These are phyloP conservation scores for Synaphobranchus kaupii DNA, from an alignment of 2,797 vertebrate genomes.

Conservation along the genomic window DNA sequence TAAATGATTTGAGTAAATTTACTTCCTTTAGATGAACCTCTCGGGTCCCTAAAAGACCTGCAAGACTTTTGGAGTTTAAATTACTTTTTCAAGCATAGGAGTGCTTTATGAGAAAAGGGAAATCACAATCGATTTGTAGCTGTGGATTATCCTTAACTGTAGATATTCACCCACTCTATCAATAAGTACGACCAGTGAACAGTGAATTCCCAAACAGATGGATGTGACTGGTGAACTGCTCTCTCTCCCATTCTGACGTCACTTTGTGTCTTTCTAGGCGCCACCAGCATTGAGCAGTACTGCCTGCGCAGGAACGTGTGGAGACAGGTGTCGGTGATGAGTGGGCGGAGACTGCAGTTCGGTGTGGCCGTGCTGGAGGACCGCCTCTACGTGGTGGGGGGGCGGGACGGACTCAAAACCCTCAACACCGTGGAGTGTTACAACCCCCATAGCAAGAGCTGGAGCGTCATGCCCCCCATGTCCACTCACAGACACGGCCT, in stretches of 20 bases:
- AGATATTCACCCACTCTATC: background rate
- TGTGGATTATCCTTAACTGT: background rate
- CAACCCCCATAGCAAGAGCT: slow-evolving; percentile 92
- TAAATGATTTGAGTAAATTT: background rate
- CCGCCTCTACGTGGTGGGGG: slow-evolving; percentile 94
- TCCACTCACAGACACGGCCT: slow-evolving; percentile 95
- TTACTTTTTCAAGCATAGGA: background rate
- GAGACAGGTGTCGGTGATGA: slow-evolving; percentile 94
- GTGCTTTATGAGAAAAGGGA: background rate
- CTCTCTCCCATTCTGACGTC: background rate
- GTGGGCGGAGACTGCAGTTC: slow-evolving; percentile 93
- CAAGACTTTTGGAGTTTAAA: background rate
- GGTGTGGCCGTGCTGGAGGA: slow-evolving; percentile 91
- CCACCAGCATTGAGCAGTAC: slow-evolving; percentile 97
- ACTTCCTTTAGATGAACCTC: background rate
- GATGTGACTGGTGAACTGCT: background rate
- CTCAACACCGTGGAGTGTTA: slow-evolving; percentile 97
- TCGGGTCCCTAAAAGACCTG: background rate
- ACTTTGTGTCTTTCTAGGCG: slow-evolving; percentile 69
- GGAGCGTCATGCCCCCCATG: slow-evolving; percentile 98
- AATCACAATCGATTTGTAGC: background rate
- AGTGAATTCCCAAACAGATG: background rate
- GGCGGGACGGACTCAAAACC: slow-evolving; percentile 94
- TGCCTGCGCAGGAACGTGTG: slow-evolving; percentile 90
- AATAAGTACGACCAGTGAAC: background rate